A percentile compares a stretch with the other conserved stretches of the same genome.
Conservation (phyloP, 2,888 invertebrate species). For the Thera britannica region DNA sequence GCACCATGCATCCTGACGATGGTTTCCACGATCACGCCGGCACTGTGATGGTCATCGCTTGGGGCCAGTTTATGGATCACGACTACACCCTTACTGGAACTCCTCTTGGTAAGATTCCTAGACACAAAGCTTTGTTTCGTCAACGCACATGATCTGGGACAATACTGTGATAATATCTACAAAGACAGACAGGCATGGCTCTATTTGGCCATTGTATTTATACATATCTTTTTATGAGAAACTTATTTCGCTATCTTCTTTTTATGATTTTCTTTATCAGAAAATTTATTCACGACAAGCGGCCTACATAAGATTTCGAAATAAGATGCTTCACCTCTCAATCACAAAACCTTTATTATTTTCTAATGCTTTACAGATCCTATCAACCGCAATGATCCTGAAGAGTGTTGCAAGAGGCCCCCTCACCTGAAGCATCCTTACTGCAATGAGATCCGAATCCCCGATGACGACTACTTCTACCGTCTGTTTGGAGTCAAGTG, state of each 20-base stretch:
- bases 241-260: too few species aligned
- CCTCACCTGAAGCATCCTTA: slow-evolving; percentile 94
- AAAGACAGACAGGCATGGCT: too few species aligned
- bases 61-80: slow-evolving; percentile 98
- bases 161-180: too few species aligned
- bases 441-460: slow-evolving; percentile 94
- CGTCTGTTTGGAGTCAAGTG: slow-evolving; percentile 93
- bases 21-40: slow-evolving; percentile 97
- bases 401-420: slow-evolving; percentile 94
- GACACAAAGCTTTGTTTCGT: neutral
- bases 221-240: too few species aligned
- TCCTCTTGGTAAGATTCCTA: slow-evolving; percentile 88
- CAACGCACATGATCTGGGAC: neutral
- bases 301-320: too few species aligned
- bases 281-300: too few species aligned
- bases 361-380: slow-evolving; percentile 85
- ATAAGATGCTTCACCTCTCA: too few species aligned
- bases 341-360: neutral
- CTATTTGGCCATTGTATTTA: too few species aligned
- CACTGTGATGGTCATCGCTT: slow-evolving; percentile 96
- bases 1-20: slow-evolving; percentile 96
- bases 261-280: too few species aligned
- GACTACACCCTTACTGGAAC: slow-evolving; percentile 95
- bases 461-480: slow-evolving; percentile 96
- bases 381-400: slow-evolving; percentile 94